Percentiles rank a stretch among this genome's conserved stretches.
phyloP scores from a whole-genome alignment of 2,113 vertebrate genomes.

The Malurus cyaneus region DNA sequence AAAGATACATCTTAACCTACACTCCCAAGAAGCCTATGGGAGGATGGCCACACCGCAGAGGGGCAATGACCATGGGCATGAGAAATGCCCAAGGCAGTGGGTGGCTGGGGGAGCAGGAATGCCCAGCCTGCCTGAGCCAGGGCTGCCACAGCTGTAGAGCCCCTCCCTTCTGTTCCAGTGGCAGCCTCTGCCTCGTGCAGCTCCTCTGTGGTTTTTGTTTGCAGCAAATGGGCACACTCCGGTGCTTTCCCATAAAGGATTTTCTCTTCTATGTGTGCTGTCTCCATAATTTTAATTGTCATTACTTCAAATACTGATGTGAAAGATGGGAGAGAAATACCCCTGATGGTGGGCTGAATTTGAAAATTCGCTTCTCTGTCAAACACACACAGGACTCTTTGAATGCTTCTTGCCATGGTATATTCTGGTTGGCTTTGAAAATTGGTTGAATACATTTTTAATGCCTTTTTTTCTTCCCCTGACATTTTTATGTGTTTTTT shows the following conservation, averaged over 20 bases:
- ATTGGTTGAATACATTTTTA: neutral
- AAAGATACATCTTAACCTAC: neutral
- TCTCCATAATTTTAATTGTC: neutral
- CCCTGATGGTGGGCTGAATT: neutral
- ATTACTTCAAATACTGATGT: neutral
- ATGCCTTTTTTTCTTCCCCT: neutral
- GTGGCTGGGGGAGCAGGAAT: neutral
- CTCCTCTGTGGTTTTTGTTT: neutral
- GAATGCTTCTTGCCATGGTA: neutral
- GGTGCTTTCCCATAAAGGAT: neutral
- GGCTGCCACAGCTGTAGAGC: neutral
- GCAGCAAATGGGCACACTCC: neutral
- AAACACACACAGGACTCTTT: neutral
- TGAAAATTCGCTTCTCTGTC: neutral
- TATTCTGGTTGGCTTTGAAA: neutral
- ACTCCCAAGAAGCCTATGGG: neutral
- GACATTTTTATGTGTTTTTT: neutral
- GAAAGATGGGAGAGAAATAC: neutral
- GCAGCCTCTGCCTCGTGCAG: accelerated
- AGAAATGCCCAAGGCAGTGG: accelerated
- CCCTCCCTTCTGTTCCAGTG: accelerated
- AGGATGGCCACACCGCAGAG: neutral
- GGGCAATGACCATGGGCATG: accelerated
- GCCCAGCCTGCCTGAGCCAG: neutral
- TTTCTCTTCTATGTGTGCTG: neutral